Conservation (phyloP, 1,140 invertebrate genomes). For the Onthophagus taurus region DNA sequence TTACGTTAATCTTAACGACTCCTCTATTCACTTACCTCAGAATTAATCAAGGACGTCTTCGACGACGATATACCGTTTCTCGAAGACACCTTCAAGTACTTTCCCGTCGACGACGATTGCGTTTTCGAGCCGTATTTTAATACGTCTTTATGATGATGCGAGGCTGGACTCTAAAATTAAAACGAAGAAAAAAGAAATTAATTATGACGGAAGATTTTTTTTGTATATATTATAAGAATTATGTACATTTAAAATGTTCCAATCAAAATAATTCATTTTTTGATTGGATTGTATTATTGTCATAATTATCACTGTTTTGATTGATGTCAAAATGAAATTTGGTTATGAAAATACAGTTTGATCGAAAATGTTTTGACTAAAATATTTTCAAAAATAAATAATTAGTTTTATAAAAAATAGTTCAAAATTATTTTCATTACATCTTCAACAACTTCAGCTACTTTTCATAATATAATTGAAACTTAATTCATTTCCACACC, state of each 20-base stretch:
- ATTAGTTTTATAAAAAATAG: too few species aligned
- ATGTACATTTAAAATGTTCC: not conserved
- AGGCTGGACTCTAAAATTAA: constrained; percentile 36
- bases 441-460: too few species aligned
- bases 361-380: too few species aligned
- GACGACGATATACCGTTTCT: constrained; percentile 23
- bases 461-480: too few species aligned
- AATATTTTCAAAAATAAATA: too few species aligned
- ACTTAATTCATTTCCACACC: too few species aligned
- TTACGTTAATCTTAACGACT: too few species aligned
- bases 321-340: too few species aligned
- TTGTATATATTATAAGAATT: not conserved
- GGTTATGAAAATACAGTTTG: too few species aligned
- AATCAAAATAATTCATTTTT: not conserved
- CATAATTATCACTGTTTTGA: too few species aligned
- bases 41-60: constrained; percentile 23
- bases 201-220: not conserved
- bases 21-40: constrained; percentile 29
- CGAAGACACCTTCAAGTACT: constrained; percentile 23
- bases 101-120: constrained; percentile 20
- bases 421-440: too few species aligned
- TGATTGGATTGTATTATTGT: not conserved
- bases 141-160: constrained; percentile 36
- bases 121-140: constrained; percentile 27
- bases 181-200: constrained; percentile 13